These are phyloP conservation scores for Saturnia pavonia DNA, from an alignment of 2,888 invertebrate species.

Conservation along the genomic window DNA sequence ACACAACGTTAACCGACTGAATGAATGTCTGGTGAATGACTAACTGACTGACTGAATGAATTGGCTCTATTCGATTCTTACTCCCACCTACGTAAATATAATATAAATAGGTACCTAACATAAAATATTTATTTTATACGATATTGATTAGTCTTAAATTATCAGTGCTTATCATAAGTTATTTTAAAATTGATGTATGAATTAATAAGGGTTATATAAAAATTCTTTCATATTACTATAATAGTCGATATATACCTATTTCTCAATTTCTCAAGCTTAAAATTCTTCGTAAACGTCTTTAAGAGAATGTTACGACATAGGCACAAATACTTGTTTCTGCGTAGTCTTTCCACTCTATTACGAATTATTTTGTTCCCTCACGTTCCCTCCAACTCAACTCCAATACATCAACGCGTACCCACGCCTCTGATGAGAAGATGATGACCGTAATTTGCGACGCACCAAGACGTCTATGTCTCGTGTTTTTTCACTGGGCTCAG, in stretches of 20 bases:
- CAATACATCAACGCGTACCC: slow-evolving; percentile 79
- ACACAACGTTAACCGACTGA: not conserved
- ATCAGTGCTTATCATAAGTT: no score
- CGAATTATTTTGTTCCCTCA: slow-evolving; percentile 32
- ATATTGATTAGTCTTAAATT: no score
- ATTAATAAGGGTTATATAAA: not conserved
- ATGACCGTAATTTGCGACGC: slow-evolving; percentile 82
- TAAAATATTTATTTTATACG: no score
- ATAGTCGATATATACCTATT: not conserved
- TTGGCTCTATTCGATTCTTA: no score
- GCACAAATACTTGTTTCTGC: not conserved
- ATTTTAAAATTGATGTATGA: not conserved
- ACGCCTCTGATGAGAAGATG: slow-evolving; percentile 81
- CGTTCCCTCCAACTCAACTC: slow-evolving; percentile 58
- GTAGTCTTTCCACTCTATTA: slow-evolving; percentile 17
- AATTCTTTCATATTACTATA: not conserved
- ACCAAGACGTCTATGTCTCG: slow-evolving; percentile 81
- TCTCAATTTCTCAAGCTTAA: not conserved
- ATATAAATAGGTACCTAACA: no score
- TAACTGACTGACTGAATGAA: no score
- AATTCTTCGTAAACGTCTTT: not conserved
- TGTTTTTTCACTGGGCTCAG: slow-evolving; percentile 80
- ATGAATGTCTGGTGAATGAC: not conserved
- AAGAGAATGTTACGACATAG: not conserved
- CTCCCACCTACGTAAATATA: no score